These are phyloP conservation scores for Alsophila aescularia DNA, from an alignment of 2,888 invertebrate genomes.

Conservation along the genomic window DNA sequence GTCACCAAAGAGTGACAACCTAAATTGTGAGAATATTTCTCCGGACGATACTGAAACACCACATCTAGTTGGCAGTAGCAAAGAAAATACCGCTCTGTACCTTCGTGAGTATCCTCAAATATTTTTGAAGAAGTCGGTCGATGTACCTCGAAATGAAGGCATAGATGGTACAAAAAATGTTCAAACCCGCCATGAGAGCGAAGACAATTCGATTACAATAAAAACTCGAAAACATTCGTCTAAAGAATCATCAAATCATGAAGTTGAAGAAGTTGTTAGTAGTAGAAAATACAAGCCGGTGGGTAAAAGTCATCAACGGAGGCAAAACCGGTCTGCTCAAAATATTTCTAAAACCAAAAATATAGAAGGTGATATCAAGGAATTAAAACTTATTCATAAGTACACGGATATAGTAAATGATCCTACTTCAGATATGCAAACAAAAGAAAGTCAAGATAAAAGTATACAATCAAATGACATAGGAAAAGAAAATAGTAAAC, in stretches of 20 bases:
- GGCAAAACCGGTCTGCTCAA: conserved; percentile 1
- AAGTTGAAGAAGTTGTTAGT: conserved; percentile 18
- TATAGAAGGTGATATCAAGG: neutral
- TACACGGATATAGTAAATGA: neutral
- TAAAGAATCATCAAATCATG: conserved; percentile 22
- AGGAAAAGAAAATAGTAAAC: no score
- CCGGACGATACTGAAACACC: conserved; percentile 63
- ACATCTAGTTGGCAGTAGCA: conserved; percentile 57
- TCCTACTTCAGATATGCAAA: neutral
- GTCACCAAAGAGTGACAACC: conserved; percentile 31
- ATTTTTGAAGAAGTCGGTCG: conserved; percentile 66
- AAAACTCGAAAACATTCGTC: conserved; percentile 28
- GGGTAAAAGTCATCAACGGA: conserved; percentile 18
- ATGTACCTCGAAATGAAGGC: conserved; percentile 39
- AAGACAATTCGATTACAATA: conserved; percentile 22
- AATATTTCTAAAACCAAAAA: neutral
- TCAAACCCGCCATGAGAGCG: conserved; percentile 30
- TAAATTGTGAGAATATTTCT: conserved; percentile 44
- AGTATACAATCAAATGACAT: neutral
- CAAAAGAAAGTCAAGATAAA: neutral
- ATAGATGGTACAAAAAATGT: conserved; percentile 26
- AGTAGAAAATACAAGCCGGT: conserved; percentile 15
- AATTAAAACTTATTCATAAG: neutral
- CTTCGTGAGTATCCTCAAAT: conserved; percentile 73
- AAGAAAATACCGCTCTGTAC: conserved; percentile 63